Percentiles rank a stretch among this genome's conserved stretches.
These are phyloP conservation scores for Brenthis hecate DNA, from an alignment of 2,888 invertebrate genomes.

Conservation along the genomic window DNA sequence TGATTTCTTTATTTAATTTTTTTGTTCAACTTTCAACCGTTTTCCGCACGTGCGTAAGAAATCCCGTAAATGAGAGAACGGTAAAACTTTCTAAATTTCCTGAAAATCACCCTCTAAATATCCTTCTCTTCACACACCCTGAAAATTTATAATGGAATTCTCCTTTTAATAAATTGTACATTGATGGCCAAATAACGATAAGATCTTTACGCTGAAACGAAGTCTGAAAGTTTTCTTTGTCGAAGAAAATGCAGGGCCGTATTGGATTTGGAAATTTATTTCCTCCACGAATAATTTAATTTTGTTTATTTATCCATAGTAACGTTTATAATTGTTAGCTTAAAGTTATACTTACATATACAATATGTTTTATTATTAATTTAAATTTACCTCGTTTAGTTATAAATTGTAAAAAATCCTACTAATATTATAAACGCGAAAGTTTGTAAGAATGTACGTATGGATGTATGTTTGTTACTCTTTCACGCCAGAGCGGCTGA, in stretches of 20 bases:
- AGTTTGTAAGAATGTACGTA: no score
- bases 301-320: not conserved
- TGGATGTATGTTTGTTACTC: no score
- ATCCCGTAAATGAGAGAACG: constrained; percentile 39
- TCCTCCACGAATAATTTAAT: not conserved
- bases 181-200: constrained; percentile 44
- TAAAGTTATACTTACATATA: no score
- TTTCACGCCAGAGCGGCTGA: no score
- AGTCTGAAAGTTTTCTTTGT: constrained; percentile 18
- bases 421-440: no score
- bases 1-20: constrained; percentile 39
- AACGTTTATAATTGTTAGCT: no score
- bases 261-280: not conserved
- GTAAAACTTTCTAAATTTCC: constrained; percentile 49
- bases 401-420: no score
- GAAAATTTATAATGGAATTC: constrained; percentile 48
- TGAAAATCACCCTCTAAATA: constrained; percentile 39
- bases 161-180: constrained; percentile 49
- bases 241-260: not conserved
- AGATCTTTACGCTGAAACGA: constrained; percentile 43
- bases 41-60: constrained; percentile 46
- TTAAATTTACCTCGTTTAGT: no score
- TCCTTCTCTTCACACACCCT: constrained; percentile 43
- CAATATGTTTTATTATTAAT: no score
- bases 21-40: constrained; percentile 30